Conservation (phyloP, 2,888 invertebrate species). For the Drosophila multiciliata region DNA sequence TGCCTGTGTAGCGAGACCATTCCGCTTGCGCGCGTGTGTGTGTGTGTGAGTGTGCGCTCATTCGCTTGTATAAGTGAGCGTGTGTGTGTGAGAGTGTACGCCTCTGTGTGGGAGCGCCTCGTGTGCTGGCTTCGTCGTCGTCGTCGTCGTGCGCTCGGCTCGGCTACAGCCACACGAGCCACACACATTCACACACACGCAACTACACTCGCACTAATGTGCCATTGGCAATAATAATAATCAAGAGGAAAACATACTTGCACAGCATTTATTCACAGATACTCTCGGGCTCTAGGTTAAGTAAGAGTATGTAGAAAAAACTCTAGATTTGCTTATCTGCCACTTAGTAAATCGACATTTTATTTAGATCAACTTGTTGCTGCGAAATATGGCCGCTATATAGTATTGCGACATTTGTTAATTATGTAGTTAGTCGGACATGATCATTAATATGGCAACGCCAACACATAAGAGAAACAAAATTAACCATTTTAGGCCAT, state of each 20-base stretch:
- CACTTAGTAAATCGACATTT: conserved; percentile 8
- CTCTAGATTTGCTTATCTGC: not conserved
- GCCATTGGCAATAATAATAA: conserved; percentile 71
- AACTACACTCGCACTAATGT: conserved; percentile 44
- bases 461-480: conserved; percentile 51
- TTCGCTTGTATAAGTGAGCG: conserved; percentile 17
- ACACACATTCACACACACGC: conserved; percentile 16
- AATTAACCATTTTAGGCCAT: conserved; percentile 21
- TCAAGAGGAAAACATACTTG: conserved; percentile 55
- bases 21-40: conserved; percentile 10
- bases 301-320: conserved; percentile 21
- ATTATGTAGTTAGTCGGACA: conserved; percentile 42
- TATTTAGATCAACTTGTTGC: conserved; percentile 38
- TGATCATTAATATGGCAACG: conserved; percentile 63
- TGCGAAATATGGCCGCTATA: conserved; percentile 4
- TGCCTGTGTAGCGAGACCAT: conserved; percentile 50
- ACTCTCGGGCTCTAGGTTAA: conserved; percentile 27
- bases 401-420: conserved; percentile 33
- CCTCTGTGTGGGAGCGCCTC: conserved; percentile 40
- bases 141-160: conserved; percentile 34
- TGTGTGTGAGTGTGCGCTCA: conserved; percentile 1
- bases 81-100: conserved; percentile 17
- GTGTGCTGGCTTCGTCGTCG: conserved; percentile 27
- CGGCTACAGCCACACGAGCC: conserved; percentile 48
- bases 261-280: conserved; percentile 44